A percentile compares a stretch with the other conserved stretches of the same genome.
phyloP scores from a whole-genome alignment of 1,140 invertebrate species.

The Atta cephalotes region DNA sequence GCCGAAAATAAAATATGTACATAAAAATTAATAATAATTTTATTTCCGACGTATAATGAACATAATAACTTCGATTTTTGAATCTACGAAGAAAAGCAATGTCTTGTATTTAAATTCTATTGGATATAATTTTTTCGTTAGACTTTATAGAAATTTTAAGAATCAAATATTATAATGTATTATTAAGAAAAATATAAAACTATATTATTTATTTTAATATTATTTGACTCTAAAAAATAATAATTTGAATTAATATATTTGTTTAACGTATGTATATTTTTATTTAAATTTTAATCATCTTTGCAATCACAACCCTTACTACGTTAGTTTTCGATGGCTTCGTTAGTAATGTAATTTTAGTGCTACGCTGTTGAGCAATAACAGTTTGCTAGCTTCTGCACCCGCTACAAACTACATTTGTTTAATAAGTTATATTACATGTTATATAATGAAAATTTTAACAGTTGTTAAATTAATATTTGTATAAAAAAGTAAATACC shows the following conservation, averaged over 20 bases:
- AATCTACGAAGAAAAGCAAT: not conserved
- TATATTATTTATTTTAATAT: conserved; percentile 2
- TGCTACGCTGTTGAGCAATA: conserved; percentile 30
- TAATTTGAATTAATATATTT: conserved; percentile 18
- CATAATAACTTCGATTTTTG: not conserved
- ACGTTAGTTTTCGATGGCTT: conserved; percentile 38
- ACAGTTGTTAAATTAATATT: not conserved
- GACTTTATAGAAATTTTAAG: not conserved
- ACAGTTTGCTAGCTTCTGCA: conserved; percentile 25
- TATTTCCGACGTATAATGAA: too few species aligned
- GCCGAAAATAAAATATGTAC: not conserved
- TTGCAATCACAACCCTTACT: conserved; percentile 22
- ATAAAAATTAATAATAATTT: not conserved
- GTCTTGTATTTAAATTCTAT: not conserved
- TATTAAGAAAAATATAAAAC: not conserved
- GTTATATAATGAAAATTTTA: not conserved
- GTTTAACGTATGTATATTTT: not conserved
- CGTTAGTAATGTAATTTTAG: conserved; percentile 35
- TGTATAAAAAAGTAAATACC: not conserved
- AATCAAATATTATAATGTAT: not conserved
- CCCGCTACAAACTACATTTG: not conserved
- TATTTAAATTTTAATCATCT: conserved; percentile 17
- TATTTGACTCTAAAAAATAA: not conserved
- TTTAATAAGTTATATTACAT: conserved; percentile 16
- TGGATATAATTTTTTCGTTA: not conserved